These are phyloP conservation scores for Drosophila hawaiiensis DNA, from an alignment of 2,888 invertebrate species.

Conservation along the genomic window DNA sequence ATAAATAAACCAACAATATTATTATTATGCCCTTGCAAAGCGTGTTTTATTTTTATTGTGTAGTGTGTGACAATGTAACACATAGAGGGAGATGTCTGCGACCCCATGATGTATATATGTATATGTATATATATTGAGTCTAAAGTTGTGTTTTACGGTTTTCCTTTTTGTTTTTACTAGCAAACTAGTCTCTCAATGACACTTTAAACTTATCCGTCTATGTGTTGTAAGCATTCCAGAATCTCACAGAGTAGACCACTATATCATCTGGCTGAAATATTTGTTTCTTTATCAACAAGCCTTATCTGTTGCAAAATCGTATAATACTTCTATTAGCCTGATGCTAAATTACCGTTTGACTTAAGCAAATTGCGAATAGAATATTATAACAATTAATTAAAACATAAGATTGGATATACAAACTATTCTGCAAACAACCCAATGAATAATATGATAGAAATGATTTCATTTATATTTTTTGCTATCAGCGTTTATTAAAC, in stretches of 20 bases:
- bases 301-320: not conserved
- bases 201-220: not conserved
- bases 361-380: not conserved
- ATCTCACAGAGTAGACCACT: not conserved
- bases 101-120: too few species aligned
- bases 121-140: too few species aligned
- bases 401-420: not conserved
- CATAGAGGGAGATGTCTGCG: too few species aligned
- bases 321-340: not conserved
- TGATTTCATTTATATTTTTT: not conserved
- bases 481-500: not conserved
- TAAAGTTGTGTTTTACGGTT: not conserved
- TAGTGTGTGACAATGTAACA: too few species aligned
- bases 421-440: not conserved
- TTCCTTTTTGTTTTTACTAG: not conserved
- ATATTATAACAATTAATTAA: not conserved
- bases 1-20: not conserved
- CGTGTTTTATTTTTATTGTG: not conserved
- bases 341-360: not conserved
- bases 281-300: too few species aligned
- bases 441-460: not conserved
- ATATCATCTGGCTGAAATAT: not conserved
- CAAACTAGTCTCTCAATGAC: not conserved
- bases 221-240: not conserved
- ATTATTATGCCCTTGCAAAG: not conserved